Percentiles rank a stretch among this genome's conserved stretches.
These are phyloP conservation scores for Acronicta alni DNA, from an alignment of 2,888 invertebrate species.

Conservation along the genomic window DNA sequence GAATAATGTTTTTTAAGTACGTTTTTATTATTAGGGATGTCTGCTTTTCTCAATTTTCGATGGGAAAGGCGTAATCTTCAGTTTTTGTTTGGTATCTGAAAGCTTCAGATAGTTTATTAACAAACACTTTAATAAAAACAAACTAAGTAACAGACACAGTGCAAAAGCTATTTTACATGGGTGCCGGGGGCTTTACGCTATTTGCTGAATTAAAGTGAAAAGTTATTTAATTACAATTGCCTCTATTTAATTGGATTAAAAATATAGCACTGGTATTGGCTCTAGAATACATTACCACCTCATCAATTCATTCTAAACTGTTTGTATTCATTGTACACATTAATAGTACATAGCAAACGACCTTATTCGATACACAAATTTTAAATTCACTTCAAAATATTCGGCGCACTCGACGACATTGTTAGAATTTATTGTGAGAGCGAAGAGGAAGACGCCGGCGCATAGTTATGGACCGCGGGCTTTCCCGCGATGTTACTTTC, in stretches of 20 bases:
- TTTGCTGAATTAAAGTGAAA: too few species aligned
- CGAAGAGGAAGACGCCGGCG: conserved; percentile 58
- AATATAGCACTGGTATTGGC: not conserved
- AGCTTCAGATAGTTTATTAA: too few species aligned
- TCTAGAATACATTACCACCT: too few species aligned
- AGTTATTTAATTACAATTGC: too few species aligned
- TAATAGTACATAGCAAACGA: conserved; percentile 16
- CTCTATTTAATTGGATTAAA: too few species aligned
- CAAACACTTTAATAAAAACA: too few species aligned
- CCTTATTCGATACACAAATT: conserved; percentile 42
- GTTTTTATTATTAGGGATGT: conserved; percentile 42
- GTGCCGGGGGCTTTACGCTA: too few species aligned
- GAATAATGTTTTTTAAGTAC: conserved; percentile 38
- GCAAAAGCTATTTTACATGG: too few species aligned
- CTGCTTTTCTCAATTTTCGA: conserved; percentile 26
- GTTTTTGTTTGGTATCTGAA: too few species aligned
- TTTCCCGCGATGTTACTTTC: conserved; percentile 62
- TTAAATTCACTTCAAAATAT: conserved; percentile 50
- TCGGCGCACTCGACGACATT: conserved; percentile 62
- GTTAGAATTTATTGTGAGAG: conserved; percentile 72
- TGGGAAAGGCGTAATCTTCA: not conserved
- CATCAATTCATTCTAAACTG: conserved; percentile 3
- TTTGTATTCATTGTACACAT: too few species aligned
- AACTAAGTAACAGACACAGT: too few species aligned
- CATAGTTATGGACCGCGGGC: conserved; percentile 65